Conservation (phyloP, 2,797 vertebrate species). For the Gallinago solitaria region DNA sequence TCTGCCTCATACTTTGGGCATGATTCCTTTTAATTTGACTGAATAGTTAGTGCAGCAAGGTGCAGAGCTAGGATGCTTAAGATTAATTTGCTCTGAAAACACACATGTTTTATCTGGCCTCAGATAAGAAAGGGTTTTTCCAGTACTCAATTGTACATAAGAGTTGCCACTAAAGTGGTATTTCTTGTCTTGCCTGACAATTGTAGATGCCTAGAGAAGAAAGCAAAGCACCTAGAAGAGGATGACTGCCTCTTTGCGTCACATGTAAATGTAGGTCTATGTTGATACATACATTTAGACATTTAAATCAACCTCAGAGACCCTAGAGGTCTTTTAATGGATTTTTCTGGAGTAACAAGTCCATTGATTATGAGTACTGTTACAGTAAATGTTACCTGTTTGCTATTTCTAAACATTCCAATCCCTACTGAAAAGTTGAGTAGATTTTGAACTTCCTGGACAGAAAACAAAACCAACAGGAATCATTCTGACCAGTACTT, state of each 20-base stretch:
- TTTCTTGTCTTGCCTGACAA: background rate
- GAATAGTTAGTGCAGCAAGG: background rate
- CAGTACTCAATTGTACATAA: background rate
- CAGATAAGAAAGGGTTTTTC: fast-evolving
- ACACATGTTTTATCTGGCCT: background rate
- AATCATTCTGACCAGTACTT: background rate
- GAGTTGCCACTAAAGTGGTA: background rate
- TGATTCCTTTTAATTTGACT: background rate
- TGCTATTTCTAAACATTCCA: background rate
- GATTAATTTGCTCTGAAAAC: background rate
- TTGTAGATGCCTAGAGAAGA: background rate
- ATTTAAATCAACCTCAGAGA: background rate
- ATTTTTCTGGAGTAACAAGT: background rate
- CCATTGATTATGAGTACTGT: background rate
- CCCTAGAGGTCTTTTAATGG: background rate
- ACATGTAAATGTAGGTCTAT: background rate
- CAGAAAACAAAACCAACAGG: background rate
- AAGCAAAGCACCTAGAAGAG: background rate
- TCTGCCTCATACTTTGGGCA: background rate
- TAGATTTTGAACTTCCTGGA: background rate
- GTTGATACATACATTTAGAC: background rate
- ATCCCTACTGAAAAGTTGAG: background rate
- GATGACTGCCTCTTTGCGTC: background rate
- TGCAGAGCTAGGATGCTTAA: background rate
- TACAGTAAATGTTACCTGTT: background rate